A percentile compares a stretch with the other conserved stretches of the same genome.
These are phyloP conservation scores for Reticulitermes lucifugus DNA, from an alignment of 2,888 invertebrate genomes.

Conservation along the genomic window DNA sequence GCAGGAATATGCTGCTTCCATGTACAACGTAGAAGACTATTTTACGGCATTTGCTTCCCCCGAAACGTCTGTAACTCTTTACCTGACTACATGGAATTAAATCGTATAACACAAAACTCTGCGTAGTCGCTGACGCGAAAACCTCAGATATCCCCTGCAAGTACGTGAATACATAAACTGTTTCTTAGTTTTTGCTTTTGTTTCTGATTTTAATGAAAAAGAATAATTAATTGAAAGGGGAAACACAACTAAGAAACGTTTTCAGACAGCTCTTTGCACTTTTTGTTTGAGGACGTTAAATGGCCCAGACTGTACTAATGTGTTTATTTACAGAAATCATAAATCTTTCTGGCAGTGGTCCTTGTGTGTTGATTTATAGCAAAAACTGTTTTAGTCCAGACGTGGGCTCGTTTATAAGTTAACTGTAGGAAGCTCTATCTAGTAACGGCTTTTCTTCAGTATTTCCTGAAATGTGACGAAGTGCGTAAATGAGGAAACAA, in stretches of 20 bases:
- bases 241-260: background rate
- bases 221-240: background rate
- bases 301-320: background rate
- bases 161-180: too few species aligned
- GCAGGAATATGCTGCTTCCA: too few species aligned
- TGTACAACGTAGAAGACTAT: too few species aligned
- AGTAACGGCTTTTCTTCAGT: background rate
- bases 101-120: too few species aligned
- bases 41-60: too few species aligned
- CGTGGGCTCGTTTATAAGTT: background rate
- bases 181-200: too few species aligned
- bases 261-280: background rate
- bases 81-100: too few species aligned
- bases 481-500: background rate
- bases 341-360: background rate
- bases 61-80: too few species aligned
- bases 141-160: too few species aligned
- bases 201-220: background rate
- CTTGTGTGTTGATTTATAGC: background rate
- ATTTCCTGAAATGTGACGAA: slow-evolving; percentile 30
- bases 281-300: background rate
- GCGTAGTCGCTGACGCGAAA: too few species aligned
- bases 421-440: background rate
- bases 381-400: background rate
- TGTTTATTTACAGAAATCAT: background rate